phyloP scores from a whole-genome alignment of 2,888 invertebrate genomes.

The Thumatha senex region DNA sequence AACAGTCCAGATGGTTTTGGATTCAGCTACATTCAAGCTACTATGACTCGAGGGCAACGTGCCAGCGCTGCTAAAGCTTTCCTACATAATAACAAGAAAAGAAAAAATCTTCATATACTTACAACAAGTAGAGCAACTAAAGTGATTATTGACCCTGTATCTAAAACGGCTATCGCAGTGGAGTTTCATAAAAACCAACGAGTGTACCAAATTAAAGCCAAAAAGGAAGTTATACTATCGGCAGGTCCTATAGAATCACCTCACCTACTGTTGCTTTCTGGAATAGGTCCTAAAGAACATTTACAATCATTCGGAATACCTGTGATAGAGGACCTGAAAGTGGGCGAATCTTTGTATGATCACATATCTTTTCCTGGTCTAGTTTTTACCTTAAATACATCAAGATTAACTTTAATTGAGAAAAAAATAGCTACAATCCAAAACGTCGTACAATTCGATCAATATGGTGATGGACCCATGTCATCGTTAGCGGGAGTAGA shows the following conservation, averaged over 20 bases:
- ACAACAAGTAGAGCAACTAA: constrained; percentile 81
- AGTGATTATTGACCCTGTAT: constrained; percentile 82
- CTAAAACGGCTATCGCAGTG: constrained; percentile 69
- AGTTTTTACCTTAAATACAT: constrained; percentile 77
- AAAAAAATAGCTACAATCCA: constrained; percentile 54
- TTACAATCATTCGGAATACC: constrained; percentile 82
- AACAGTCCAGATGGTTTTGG: constrained; percentile 86
- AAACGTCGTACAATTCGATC: constrained; percentile 59
- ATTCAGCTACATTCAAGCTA: constrained; percentile 77
- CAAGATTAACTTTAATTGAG: constrained; percentile 56
- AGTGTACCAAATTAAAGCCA: constrained; percentile 68
- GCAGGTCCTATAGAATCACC: constrained; percentile 92
- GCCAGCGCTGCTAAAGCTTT: constrained; percentile 84
- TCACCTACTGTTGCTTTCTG: constrained; percentile 87
- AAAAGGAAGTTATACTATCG: constrained; percentile 84
- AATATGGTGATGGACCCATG: constrained; percentile 78
- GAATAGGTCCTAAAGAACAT: constrained; percentile 85
- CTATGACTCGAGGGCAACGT: constrained; percentile 76
- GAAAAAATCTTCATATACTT: constrained; percentile 84
- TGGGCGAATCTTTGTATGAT: constrained; percentile 87
- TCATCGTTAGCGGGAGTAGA: constrained; percentile 83
- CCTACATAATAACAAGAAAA: constrained; percentile 74
- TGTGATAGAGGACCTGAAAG: constrained; percentile 84
- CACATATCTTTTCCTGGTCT: constrained; percentile 85
- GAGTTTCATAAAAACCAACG: constrained; percentile 66